Base-by-base conservation (phyloP, 2,113 vertebrate species). In the Spizaetus ornatus region DNA sequence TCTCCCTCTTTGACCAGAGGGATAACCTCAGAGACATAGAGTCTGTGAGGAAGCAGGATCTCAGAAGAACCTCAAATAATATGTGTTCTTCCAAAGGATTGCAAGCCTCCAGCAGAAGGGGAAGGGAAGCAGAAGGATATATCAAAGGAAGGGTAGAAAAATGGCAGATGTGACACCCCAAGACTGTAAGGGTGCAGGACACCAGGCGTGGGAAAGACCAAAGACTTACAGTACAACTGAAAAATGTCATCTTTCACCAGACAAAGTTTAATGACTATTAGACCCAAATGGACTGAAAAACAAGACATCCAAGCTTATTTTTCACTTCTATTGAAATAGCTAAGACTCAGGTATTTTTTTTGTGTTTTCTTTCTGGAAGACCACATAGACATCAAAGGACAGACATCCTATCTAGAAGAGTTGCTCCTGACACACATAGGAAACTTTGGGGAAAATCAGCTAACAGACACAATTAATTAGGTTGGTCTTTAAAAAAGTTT, bases 161-260 rank as follows among this genome's bases (percentile, higher is more conserved):
- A 32, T 7, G 12, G 61, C 23, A 45, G 61, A 27, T 17, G 40
- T 32, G 76, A 21, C 20, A 16, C 6, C 62, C 25, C 1, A 10
- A 45, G 43, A 40, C 20, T 3, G 13, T 6, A 9, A 31, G 16
- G 17, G 25, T 15, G 10, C 48, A 88, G 50, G 32, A 86, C 81
- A 71, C 7, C 16, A 8, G 61, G 27, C 0, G 0, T 2, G 8
- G 20, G 56, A 16, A 47, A 27, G 52, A 53, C 13, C 23, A 59
- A 32, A 27, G 52, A 53, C n/a, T 13, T 65, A 43, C 26, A 20
- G 72, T 23, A 40, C 34, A 42, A 16, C 6, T 31, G 31, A 23
- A 40, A 85, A n/a, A n/a, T 0, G 0, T 16, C 23, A 62, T 3
- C 38, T 84, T 55, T 45, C 58, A 62, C 70, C n/a, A 32, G 25